These are phyloP conservation scores for Henricia sp. DNA, from an alignment of 53 echinoderm and acorn worm genomes.

Conservation along the genomic window DNA sequence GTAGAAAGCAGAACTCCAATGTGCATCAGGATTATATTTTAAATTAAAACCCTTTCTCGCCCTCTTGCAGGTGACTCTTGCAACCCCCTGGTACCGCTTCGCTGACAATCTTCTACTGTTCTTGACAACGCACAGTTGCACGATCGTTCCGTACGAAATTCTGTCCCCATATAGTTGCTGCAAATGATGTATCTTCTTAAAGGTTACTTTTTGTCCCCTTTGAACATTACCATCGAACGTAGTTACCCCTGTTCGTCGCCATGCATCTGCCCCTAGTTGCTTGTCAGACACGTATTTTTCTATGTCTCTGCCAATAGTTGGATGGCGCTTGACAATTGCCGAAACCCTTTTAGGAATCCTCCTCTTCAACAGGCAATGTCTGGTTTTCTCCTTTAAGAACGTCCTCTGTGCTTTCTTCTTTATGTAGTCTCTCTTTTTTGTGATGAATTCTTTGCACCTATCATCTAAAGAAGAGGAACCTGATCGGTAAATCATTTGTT, in stretches of 20 bases:
- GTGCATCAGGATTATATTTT: constrained; percentile 61
- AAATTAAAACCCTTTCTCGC: constrained; percentile 65
- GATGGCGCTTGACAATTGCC: constrained; percentile 4
- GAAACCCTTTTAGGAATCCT: constrained; percentile 30
- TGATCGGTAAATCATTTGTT: constrained; percentile 3
- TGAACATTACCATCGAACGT: constrained; percentile 39
- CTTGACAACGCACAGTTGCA: constrained; percentile 57
- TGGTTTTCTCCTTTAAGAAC: neutral
- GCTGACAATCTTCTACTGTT: constrained; percentile 60
- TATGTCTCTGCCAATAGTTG: constrained; percentile 48
- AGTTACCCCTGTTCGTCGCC: constrained; percentile 26
- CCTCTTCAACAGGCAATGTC: constrained; percentile 20
- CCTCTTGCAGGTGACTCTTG: constrained; percentile 47
- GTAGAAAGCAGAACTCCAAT: constrained; percentile 48
- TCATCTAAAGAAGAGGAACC: neutral
- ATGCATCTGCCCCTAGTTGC: constrained; percentile 25
- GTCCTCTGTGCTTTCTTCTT: constrained; percentile 3
- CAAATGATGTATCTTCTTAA: constrained; percentile 38
- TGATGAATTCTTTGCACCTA: neutral
- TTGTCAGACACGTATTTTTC: constrained; percentile 28
- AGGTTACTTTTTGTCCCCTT: constrained; percentile 55
- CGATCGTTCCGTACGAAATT: constrained; percentile 67
- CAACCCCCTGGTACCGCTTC: constrained; percentile 68
- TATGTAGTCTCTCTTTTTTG: neutral
- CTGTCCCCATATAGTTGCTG: constrained; percentile 35